Percentiles rank a stretch among this genome's conserved stretches.
Conservation (phyloP, 1,140 invertebrate genomes). For the Drosophila persimilis region DNA sequence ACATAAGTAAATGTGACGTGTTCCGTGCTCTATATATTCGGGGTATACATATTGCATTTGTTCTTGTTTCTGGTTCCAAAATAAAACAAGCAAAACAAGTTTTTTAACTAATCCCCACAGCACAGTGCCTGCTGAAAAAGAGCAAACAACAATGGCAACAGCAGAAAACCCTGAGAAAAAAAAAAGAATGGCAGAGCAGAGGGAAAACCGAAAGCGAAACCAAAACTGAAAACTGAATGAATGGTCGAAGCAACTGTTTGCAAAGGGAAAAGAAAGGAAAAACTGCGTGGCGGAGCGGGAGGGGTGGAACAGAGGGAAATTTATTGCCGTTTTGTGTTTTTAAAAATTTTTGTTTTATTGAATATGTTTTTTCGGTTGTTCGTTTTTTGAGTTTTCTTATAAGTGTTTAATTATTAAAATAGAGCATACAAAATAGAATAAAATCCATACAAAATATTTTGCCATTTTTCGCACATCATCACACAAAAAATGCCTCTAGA, state of each 20-base stretch:
- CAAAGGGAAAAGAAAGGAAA: constrained; percentile 11
- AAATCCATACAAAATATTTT: constrained; percentile 72
- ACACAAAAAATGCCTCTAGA: constrained; percentile 46
- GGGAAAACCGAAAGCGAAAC: constrained; percentile 11
- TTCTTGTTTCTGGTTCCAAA: constrained; percentile 13
- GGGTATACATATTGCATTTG: constrained; percentile 25
- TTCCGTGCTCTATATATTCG: constrained; percentile 10
- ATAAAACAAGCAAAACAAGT: constrained; percentile 39
- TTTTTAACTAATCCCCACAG: constrained; percentile 35
- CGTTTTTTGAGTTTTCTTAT: constrained; percentile 27
- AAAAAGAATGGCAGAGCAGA: background rate
- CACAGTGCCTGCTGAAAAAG: too few relatives aligned
- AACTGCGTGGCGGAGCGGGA: constrained; percentile 9
- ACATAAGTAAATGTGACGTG: constrained; percentile 58
- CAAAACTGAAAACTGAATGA: constrained; percentile 22
- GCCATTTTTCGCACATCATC: constrained; percentile 40
- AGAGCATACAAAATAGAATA: constrained; percentile 61
- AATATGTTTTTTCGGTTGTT: constrained; percentile 41
- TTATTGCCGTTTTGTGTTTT: constrained; percentile 47
- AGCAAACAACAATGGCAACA: too few relatives aligned
- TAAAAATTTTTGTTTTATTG: constrained; percentile 40
- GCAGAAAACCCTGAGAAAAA: too few relatives aligned
- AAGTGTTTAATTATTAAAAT: constrained; percentile 62
- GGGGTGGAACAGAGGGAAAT: constrained; percentile 17
- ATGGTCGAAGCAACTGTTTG: background rate